phyloP scores from a whole-genome alignment of 2,888 invertebrate genomes.

The Anaspis maculata region DNA sequence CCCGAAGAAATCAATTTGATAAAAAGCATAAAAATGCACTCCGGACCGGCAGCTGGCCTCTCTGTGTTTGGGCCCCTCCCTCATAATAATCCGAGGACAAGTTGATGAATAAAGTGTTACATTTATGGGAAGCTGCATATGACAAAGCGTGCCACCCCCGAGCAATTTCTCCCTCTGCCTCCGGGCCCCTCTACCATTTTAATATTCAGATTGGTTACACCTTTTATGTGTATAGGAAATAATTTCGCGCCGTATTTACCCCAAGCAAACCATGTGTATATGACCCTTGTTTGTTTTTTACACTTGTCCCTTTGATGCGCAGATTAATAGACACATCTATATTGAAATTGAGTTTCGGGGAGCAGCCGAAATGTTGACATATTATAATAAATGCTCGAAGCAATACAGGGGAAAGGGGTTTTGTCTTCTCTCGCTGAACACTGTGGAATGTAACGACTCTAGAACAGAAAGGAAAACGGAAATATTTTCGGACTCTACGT shows the following conservation, averaged over 20 bases:
- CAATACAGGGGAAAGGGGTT: no score
- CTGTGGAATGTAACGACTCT: no score
- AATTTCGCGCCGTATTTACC: constrained; percentile 41
- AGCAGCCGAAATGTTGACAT: no score
- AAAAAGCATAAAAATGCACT: no score
- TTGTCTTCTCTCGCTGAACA: no score
- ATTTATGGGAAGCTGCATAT: constrained; percentile 42
- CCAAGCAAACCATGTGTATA: constrained; percentile 16
- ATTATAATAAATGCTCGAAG: no score
- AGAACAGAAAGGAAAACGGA: no score
- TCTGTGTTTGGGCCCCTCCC: no score
- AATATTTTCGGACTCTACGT: no score
- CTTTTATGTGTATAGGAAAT: constrained; percentile 44
- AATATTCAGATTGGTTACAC: constrained; percentile 46
- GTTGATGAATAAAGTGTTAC: constrained; percentile 41
- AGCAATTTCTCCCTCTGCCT: constrained; percentile 15
- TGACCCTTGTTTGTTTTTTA: constrained; percentile 43
- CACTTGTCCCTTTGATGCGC: constrained; percentile 41
- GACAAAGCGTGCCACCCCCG: constrained; percentile 32
- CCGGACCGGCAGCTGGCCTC: no score
- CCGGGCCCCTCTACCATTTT: constrained; percentile 30
- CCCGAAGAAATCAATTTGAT: no score
- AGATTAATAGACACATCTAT: constrained; percentile 34
- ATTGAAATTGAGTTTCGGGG: constrained; percentile 26
- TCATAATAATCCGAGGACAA: constrained; percentile 38